These are phyloP conservation scores for Portunus trituberculatus DNA, from an alignment of 1,140 invertebrate genomes.

Conservation along the genomic window DNA sequence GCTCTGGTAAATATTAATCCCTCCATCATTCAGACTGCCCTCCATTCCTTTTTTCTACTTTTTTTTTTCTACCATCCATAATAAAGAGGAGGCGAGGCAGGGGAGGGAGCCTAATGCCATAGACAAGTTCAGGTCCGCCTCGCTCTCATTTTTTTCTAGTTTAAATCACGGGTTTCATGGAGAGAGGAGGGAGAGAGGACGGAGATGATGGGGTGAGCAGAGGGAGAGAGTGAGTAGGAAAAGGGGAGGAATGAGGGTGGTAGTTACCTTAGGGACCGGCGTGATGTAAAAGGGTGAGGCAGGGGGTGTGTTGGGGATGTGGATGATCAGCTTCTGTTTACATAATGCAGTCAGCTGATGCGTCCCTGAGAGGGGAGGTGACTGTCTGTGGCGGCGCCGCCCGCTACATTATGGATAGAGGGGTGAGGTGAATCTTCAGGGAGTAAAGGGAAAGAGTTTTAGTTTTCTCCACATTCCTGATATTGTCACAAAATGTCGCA, in stretches of 20 bases:
- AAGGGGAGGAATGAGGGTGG: neutral
- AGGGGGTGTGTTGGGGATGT: neutral
- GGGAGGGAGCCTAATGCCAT: neutral
- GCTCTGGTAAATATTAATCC: neutral
- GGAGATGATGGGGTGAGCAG: conserved; percentile 4
- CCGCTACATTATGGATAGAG: neutral
- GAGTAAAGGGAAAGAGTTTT: neutral
- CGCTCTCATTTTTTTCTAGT: too few species aligned
- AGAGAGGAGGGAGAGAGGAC: neutral
- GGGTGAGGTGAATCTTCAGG: neutral
- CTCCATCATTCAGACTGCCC: neutral
- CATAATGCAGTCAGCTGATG: conserved; percentile 20
- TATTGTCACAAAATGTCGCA: too few species aligned
- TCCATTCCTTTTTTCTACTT: neutral
- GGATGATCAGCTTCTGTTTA: neutral
- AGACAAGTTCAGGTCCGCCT: neutral
- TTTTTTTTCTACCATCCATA: conserved; percentile 8
- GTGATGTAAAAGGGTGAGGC: neutral
- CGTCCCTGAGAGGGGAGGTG: neutral
- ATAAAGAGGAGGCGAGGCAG: neutral
- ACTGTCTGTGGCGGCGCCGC: neutral
- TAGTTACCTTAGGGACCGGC: neutral
- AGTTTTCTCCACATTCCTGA: too few species aligned
- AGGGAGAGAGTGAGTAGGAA: neutral
- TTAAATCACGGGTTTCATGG: too few species aligned